A percentile compares a stretch with the other conserved stretches of the same genome.
phyloP scores from a whole-genome alignment of 2,797 vertebrate species.

The Mus spretus region DNA sequence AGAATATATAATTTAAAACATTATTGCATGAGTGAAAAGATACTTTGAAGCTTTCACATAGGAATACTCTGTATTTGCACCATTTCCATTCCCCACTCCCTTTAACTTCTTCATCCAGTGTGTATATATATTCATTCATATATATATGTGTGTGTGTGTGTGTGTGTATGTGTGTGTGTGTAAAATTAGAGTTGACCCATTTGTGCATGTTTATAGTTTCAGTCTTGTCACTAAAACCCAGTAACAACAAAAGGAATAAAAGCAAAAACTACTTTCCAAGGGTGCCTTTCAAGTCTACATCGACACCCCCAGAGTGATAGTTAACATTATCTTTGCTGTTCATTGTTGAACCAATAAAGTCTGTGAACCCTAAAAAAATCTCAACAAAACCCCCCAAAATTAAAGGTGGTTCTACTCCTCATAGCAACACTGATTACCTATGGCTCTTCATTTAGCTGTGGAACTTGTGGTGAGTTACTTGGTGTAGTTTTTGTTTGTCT shows the following conservation, averaged over 20 bases:
- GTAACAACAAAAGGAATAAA: neutral
- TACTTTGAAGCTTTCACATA: neutral
- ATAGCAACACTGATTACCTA: neutral
- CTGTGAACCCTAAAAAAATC: too few relatives aligned
- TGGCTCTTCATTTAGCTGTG: neutral
- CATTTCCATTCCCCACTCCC: neutral
- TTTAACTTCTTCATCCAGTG: too few relatives aligned
- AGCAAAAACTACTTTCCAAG: neutral
- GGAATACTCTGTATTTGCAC: neutral
- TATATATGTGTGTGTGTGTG: too few relatives aligned
- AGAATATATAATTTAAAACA: neutral
- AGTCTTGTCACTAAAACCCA: neutral
- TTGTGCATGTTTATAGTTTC: neutral
- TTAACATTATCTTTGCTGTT: too few relatives aligned
- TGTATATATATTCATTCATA: too few relatives aligned
- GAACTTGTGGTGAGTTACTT: neutral
- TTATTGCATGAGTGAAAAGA: neutral
- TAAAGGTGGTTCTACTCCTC: neutral
- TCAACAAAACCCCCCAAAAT: neutral
- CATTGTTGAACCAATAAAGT: too few relatives aligned
- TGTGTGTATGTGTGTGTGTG: too few relatives aligned
- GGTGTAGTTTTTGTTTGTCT: too few relatives aligned
- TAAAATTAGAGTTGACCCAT: neutral
- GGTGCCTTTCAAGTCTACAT: too few relatives aligned
- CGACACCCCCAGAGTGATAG: too few relatives aligned